Percentiles rank a stretch among this genome's conserved stretches.
These are phyloP conservation scores for Autographa pulchrina DNA, from an alignment of 2,888 invertebrate genomes.

Conservation along the genomic window DNA sequence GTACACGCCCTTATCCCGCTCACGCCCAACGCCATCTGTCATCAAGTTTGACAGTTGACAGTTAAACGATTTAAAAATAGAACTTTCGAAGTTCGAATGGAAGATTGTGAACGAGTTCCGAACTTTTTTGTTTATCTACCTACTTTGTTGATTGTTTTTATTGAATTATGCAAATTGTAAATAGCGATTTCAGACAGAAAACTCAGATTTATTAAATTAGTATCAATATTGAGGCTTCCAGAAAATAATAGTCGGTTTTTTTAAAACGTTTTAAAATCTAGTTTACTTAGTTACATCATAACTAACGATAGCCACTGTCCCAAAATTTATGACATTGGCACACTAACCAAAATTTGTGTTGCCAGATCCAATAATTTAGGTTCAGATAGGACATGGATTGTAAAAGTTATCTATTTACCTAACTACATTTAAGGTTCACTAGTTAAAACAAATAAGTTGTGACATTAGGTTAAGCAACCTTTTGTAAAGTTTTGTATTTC, in stretches of 20 bases:
- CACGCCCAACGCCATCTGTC: constrained; percentile 83
- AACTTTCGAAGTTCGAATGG: constrained; percentile 59
- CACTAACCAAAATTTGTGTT: constrained; percentile 1
- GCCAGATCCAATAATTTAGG: constrained; percentile 2
- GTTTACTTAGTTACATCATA: not conserved
- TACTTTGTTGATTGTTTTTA: constrained; percentile 5
- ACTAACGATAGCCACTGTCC: not conserved
- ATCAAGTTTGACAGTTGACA: constrained; percentile 86
- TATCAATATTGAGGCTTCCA: too few relatives aligned
- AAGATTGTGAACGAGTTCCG: constrained; percentile 27
- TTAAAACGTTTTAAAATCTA: not conserved
- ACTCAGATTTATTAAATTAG: too few relatives aligned
- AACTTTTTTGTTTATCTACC: constrained; percentile 26
- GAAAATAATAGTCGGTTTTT: too few relatives aligned
- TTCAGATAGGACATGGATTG: not conserved
- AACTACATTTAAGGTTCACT: too few relatives aligned
- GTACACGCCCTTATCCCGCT: constrained; percentile 53
- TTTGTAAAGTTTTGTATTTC: too few relatives aligned
- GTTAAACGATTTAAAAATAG: constrained; percentile 84
- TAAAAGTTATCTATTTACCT: not conserved
- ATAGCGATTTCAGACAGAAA: too few relatives aligned
- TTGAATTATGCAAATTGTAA: not conserved
- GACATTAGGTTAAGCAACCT: too few relatives aligned
- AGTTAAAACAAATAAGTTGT: not conserved
- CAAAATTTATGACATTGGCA: constrained; percentile 5